Conservation (phyloP, 1,140 invertebrate species). For the Frieseomelitta varia region DNA sequence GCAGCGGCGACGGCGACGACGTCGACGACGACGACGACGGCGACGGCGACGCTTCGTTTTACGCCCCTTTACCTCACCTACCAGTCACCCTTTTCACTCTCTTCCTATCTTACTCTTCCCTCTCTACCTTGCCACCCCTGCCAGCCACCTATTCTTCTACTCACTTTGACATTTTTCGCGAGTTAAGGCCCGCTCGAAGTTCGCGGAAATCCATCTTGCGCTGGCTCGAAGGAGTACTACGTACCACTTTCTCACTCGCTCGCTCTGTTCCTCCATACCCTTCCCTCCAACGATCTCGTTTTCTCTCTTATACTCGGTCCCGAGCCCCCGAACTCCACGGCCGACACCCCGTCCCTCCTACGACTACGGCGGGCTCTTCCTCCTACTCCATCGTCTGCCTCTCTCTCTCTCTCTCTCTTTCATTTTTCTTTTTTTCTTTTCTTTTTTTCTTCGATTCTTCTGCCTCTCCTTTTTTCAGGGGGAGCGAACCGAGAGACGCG, state of each 20-base stretch:
- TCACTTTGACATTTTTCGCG: conserved; percentile 74
- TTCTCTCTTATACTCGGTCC: conserved; percentile 26
- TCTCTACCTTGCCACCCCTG: background rate
- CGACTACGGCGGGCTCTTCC: conserved; percentile 20
- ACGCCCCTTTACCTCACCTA: conserved; percentile 50
- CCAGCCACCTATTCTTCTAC: conserved; percentile 64
- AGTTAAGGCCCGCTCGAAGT: conserved; percentile 71
- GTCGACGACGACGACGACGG: background rate
- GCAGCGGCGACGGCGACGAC: background rate
- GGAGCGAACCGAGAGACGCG: conserved; percentile 55
- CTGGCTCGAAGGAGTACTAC: conserved; percentile 48
- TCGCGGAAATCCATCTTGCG: conserved; percentile 72
- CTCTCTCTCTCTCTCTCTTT: conserved; percentile 1
- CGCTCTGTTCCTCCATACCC: conserved; percentile 3
- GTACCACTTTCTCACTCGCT: conserved; percentile 42
- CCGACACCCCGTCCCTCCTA: background rate
- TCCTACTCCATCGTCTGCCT: conserved; percentile 29
- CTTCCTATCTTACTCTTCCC: background rate
- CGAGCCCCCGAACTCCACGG: background rate
- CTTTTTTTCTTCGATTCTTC: conserved; percentile 67
- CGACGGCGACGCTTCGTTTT: conserved; percentile 35
- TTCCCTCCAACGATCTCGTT: conserved; percentile 12
- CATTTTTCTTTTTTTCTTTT: conserved; percentile 43
- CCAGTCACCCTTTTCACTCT: conserved; percentile 23
- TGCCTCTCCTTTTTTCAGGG: conserved; percentile 64